Percentiles rank a stretch among this genome's conserved stretches.
These are phyloP conservation scores for Mastomys natalensis DNA, from an alignment of 2,113 vertebrate species.

Conservation along the genomic window DNA sequence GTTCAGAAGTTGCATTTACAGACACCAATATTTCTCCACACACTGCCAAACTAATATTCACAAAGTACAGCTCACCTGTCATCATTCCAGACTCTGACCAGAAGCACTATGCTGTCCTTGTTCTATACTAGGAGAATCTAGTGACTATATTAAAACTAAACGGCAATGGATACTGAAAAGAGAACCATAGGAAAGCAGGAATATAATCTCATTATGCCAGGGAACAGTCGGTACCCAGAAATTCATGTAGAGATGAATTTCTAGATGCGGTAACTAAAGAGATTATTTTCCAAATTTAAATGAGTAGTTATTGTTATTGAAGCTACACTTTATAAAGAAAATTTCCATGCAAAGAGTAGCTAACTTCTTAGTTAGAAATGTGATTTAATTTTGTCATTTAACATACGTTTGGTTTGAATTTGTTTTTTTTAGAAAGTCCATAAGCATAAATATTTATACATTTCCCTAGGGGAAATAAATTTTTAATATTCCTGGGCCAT, in stretches of 20 bases:
- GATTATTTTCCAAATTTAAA: not conserved
- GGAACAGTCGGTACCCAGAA: not conserved
- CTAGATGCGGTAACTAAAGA: not conserved
- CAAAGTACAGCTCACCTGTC: not conserved
- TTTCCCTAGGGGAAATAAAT: conserved; percentile 54
- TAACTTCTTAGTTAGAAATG: conserved; percentile 38
- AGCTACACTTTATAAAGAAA: conserved; percentile 44
- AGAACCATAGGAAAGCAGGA: not conserved
- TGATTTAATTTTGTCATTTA: conserved; percentile 61
- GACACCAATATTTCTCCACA: not conserved
- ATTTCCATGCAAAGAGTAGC: not conserved
- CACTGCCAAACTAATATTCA: not conserved
- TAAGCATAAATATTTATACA: conserved; percentile 15
- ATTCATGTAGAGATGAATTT: too few relatives aligned
- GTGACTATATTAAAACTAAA: conserved; percentile 1
- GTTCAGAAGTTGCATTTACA: not conserved
- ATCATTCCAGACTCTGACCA: not conserved
- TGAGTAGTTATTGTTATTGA: not conserved
- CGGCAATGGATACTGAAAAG: not conserved
- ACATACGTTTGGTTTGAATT: conserved; percentile 23
- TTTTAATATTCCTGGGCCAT: conserved; percentile 55
- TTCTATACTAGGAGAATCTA: not conserved
- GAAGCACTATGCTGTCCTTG: not conserved
- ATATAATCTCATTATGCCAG: not conserved
- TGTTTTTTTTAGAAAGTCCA: conserved; percentile 41